Conservation (phyloP, 1,140 invertebrate genomes). For the Drosophila azteca region DNA sequence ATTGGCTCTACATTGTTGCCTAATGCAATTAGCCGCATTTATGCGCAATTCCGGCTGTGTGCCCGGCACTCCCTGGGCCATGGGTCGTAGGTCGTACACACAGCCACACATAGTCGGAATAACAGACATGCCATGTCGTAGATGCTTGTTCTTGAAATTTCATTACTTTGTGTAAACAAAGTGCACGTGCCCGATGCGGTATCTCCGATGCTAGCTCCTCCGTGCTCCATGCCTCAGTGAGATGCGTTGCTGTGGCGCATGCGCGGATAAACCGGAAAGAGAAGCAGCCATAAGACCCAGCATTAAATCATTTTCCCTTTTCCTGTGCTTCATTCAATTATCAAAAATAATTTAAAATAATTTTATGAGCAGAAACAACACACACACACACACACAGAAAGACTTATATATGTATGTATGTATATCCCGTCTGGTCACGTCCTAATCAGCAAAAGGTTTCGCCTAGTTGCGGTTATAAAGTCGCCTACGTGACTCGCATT, state of each 20-base stretch:
- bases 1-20: conserved; percentile 64
- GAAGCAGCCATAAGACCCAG: conserved; percentile 32
- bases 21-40: conserved; percentile 75
- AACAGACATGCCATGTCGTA: conserved; percentile 47
- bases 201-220: neutral
- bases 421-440: conserved; percentile 61
- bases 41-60: conserved; percentile 56
- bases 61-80: neutral
- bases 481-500: conserved; percentile 65
- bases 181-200: conserved; percentile 61
- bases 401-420: neutral
- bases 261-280: conserved; percentile 70
- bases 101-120: neutral
- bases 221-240: neutral
- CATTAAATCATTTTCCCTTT: conserved; percentile 63
- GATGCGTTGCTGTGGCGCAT: conserved; percentile 31
- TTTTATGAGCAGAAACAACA: conserved; percentile 39
- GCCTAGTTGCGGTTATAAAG: conserved; percentile 77
- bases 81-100: neutral
- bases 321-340: conserved; percentile 75
- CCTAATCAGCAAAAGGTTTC: conserved; percentile 80
- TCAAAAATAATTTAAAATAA: conserved; percentile 81
- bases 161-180: conserved; percentile 80
- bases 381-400: conserved; percentile 1
- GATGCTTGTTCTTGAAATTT: conserved; percentile 74